Evolutionary conservation across 2,113 vertebrate genomes (phyloP), one percentile per base, ranked within the genome.

Genomic region (Forbesichthys agassizii): DNA sequence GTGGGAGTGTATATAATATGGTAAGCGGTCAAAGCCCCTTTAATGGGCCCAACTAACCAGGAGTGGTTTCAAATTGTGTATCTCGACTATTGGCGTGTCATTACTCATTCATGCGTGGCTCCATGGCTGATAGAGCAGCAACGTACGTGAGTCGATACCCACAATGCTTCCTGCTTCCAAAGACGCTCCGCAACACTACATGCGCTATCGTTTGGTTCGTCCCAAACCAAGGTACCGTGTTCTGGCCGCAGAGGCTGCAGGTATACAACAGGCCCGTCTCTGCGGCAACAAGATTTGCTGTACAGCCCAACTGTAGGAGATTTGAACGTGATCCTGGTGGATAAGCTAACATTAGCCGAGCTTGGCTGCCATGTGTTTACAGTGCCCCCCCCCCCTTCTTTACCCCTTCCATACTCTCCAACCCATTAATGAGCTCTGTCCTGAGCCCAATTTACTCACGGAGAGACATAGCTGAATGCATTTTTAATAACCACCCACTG

Each of bases 401-500:
- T 27, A 27, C 27, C 27, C 27, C 27, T 27, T 27, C 27, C 27
- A 27, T 27, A 27, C 27, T 27, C 80, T 72, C 81, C 75, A 64
- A 78, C 72, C 79, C 73, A 75, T 89, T 90, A 92, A 90, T 90
- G 90, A 91, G 89, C 85, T 84, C 85, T 86, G 84, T 86, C 86
- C 84, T 74, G 88, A 90, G 89, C 90, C 82, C 85, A 88, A 90
- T 90, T 88, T 90, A 89, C 84, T 87, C 77, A 79, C 80, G 77
- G 83, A 81, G 81, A 89, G 84, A 91, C 87, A 84, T 84, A 86
- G 88, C 79, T 77, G 81, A 83, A 91, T 90, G 88, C 88, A 91
- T 89, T 91, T 91, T 90, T 92, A 91, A 90, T 91, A 92, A 90
- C 86, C 86, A 75, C 79, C 85, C 84, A 81, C 74, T 84, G 85